Base-by-base conservation (phyloP, 2,797 vertebrate genomes). In the Tamandua tetradactyla region DNA sequence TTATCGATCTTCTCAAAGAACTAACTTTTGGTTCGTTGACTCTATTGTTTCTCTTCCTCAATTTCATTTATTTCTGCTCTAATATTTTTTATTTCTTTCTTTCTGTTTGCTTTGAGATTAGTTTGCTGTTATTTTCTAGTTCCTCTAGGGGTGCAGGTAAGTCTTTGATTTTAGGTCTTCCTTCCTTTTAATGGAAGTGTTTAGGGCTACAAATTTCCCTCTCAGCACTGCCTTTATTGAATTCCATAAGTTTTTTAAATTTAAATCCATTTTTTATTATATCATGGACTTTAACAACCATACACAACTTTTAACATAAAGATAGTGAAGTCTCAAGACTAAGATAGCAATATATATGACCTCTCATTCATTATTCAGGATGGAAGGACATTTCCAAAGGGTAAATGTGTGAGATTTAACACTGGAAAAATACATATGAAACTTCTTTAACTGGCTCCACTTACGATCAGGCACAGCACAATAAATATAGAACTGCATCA, bases 401-500 rank as follows among this genome's bases (percentile, higher is more conserved):
- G 59, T 95, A 97, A 95, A 92, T 97, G 96, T 97, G 96, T 97
- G 97, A 98, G 97, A 98, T 94, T 97, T 95, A 98, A 98, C 98
- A 98, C 98, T 97, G 96, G 98, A 97, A 98, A 97, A 96, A 98
- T 93, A 97, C 96, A 97, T 97, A 97, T 92, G 98, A 98, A 98
- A 98, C 98, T 97, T 96, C 94, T 97, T 97, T 95, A 97, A 98
- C 96, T 97, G 98, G 98, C 97, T 98, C 97, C 96, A 97, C 93
- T 97, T 93, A 95, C 95, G 98, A 97, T 96, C 95, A 97, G 97
- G 94, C 95, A 98, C 94, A 98, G 97, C 97, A 98, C 98, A 98
- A 98, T 98, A 98, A 98, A 98, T 98, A 98, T 94, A 98, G 96
- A 98, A 97, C 96, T 97, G 97, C 92, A 97, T 98, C 97, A 97